Evolutionary conservation across 2,888 invertebrate genomes (phyloP).

Genomic region (Acleris laterana): DNA sequence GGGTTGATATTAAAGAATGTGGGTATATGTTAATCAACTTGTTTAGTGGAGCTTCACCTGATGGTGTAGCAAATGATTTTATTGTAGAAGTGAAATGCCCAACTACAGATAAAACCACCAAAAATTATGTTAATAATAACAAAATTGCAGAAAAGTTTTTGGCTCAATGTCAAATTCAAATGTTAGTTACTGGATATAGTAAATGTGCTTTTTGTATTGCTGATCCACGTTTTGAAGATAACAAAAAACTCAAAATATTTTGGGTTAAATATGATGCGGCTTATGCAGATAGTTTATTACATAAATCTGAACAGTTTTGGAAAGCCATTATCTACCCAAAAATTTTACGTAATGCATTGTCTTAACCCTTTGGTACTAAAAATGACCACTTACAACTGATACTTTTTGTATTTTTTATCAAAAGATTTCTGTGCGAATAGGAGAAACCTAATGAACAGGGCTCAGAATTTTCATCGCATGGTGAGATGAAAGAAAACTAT

Average conservation of each 20-base stretch:
- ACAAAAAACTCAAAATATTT: constrained; percentile 2
- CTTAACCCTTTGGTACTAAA: no score
- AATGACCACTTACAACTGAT: no score
- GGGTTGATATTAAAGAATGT: constrained; percentile 11
- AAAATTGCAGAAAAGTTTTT: constrained; percentile 25
- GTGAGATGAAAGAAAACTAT: no score
- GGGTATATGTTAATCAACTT: constrained; percentile 18
- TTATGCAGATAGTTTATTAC: constrained; percentile 19
- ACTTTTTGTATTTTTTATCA: no score
- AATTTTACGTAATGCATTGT: no score
- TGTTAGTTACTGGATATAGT: constrained; percentile 23
- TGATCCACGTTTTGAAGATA: constrained; percentile 37
- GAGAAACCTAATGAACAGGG: no score
- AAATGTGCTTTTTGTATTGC: constrained; percentile 37
- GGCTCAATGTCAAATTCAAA: constrained; percentile 34
- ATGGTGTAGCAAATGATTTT: constrained; percentile 27
- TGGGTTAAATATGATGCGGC: constrained; percentile 23
- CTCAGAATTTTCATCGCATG: no score
- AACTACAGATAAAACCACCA: constrained; percentile 8
- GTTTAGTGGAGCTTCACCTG: constrained; percentile 33
- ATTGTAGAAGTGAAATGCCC: constrained; percentile 34
- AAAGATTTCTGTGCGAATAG: no score
- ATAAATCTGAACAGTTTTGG: constrained; percentile 24
- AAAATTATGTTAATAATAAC: constrained; percentile 16
- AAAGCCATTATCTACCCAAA: no score